These are phyloP conservation scores for Eubasilissa splendida DNA, from an alignment of 2,888 invertebrate species.

Conservation along the genomic window DNA sequence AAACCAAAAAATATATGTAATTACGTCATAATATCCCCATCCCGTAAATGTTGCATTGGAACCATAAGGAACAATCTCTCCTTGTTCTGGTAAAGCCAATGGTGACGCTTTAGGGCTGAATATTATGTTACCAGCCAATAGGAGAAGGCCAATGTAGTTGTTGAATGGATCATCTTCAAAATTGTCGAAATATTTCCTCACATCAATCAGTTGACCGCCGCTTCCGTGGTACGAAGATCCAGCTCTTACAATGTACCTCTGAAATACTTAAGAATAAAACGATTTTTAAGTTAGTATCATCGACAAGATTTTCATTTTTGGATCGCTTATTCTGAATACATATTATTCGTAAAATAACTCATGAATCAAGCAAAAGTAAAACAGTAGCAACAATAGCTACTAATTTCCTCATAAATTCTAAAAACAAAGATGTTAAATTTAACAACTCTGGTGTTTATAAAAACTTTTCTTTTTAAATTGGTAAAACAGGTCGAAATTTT, in stretches of 20 bases:
- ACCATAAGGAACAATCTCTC: background rate
- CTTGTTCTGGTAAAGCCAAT: background rate
- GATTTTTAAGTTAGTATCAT: no score
- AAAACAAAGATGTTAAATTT: no score
- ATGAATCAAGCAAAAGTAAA: no score
- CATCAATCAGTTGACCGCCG: conserved; percentile 12
- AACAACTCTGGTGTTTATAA: no score
- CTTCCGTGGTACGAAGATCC: background rate
- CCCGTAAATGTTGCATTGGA: background rate
- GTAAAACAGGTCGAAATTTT: no score
- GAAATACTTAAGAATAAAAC: no score
- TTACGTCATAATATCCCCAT: background rate
- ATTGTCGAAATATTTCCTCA: background rate
- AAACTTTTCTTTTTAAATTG: no score
- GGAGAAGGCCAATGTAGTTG: background rate
- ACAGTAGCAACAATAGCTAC: no score
- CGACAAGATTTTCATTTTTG: no score
- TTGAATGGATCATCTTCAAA: background rate
- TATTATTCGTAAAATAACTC: no score
- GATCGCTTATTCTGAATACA: no score
- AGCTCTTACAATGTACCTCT: conserved; percentile 10
- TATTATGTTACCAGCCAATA: background rate
- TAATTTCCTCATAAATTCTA: no score
- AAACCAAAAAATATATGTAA: background rate
- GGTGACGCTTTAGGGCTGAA: background rate